Percentiles rank a stretch among this genome's conserved stretches.
These are phyloP conservation scores for Nematopogon swammerdamellus DNA, from an alignment of 2,888 invertebrate species.

Conservation along the genomic window DNA sequence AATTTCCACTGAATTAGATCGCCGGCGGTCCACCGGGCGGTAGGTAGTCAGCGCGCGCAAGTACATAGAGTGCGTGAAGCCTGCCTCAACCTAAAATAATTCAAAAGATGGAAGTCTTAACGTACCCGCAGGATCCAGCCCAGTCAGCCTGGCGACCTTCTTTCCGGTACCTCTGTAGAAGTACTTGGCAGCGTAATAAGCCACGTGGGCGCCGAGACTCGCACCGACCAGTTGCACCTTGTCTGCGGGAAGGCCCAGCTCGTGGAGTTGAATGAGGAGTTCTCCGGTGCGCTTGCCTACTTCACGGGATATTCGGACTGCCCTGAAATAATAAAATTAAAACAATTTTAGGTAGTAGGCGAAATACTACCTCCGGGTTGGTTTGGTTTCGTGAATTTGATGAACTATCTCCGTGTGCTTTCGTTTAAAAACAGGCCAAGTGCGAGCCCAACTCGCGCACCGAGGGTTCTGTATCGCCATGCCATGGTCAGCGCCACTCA, in stretches of 20 bases:
- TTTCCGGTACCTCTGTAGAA: constrained; percentile 30
- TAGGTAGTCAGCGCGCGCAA: too few relatives aligned
- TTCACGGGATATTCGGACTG: constrained; percentile 28
- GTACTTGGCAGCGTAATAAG: constrained; percentile 29
- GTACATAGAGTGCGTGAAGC: too few relatives aligned
- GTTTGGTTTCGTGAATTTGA: too few relatives aligned
- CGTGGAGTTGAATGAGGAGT: constrained; percentile 26
- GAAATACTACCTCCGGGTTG: too few relatives aligned
- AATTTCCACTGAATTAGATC: too few relatives aligned
- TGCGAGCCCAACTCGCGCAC: too few relatives aligned
- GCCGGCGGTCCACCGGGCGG: too few relatives aligned
- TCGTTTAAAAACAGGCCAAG: too few relatives aligned
- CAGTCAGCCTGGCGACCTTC: constrained; percentile 33
- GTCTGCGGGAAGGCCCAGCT: constrained; percentile 26
- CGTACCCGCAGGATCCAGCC: constrained; percentile 33
- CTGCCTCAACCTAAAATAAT: too few relatives aligned
- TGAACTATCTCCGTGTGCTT: too few relatives aligned
- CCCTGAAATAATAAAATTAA: constrained; percentile 24
- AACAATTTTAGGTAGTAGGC: neutral
- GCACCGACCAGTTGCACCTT: constrained; percentile 34
- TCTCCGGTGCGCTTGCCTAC: constrained; percentile 36
- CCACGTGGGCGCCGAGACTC: constrained; percentile 38
- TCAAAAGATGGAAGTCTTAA: neutral
- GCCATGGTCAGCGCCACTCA: too few relatives aligned
- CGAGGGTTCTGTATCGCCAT: too few relatives aligned